Evolutionary conservation across 2,797 vertebrate genomes (phyloP), one percentile per base, ranked within the genome.

Genomic region (Austrolebias charrua): DNA sequence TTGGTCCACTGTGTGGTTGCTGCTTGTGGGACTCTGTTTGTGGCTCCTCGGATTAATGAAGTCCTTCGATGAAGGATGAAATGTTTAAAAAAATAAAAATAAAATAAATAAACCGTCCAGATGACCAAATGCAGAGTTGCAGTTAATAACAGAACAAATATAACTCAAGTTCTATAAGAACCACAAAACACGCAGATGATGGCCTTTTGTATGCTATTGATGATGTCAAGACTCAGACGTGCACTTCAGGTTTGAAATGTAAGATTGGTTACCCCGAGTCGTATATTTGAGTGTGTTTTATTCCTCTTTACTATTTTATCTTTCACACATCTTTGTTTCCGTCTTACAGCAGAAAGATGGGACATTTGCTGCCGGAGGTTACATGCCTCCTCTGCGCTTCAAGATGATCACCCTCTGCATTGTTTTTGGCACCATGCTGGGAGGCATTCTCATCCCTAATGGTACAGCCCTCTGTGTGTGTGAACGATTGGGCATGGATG

Each of bases 301-400:
- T 19, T 45, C 20, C 51, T 1, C 31, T 6, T 33, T 28, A 19
- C 3, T 14, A 33, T 16, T 11, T 3, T 16, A 20, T 19, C 9
- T 31, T 54, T 12, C 60, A 55, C 8, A 24, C 31, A 40, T 24
- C 47, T 49, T 53, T 69, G 15, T 66, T 67, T 72, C 20, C n/a
- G 4, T 62, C 54, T 63, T 12, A 6, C 78, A 99, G 97, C 97
- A 98, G 73, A 99, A 99, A 70, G 98, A 99, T 0, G 96, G 97
- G 73, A 99, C 98, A 38, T 98, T 99, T 2, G 92, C 96, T 0
- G 95, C 97, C 0, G 96, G 97, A 31, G 97, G 98, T 20, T 99
- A 98, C 83, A 98, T 99, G 96, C 97, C 98, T 13, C 97, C 97
- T 0, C 91, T 98, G 45, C 95, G 96, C n/a, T 99, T 99, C 88